Conservation (phyloP, 2,888 invertebrate species). For the Iphiclides podalirius region DNA sequence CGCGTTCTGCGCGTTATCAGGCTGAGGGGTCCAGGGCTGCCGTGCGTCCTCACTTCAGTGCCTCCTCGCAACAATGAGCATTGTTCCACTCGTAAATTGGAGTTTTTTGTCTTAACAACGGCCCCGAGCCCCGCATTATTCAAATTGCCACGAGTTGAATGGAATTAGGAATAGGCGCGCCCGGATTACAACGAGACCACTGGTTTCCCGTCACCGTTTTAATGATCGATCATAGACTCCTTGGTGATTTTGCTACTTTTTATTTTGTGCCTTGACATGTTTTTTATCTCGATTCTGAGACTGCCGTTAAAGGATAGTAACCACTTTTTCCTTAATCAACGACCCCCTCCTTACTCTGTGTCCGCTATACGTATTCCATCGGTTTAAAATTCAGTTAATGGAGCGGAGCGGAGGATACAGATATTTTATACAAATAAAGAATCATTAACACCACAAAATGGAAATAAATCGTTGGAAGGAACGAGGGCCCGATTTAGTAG, state of each 20-base stretch:
- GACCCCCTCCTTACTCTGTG: too few relatives aligned
- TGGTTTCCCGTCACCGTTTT: constrained; percentile 18
- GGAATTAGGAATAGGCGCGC: constrained; percentile 42
- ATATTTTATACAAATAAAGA: constrained; percentile 5
- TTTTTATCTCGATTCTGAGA: too few relatives aligned
- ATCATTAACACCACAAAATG: constrained; percentile 11
- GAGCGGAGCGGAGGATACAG: neutral
- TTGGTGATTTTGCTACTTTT: neutral
- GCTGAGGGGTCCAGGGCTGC: constrained; percentile 38
- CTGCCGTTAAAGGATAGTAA: too few relatives aligned
- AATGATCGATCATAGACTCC: neutral
- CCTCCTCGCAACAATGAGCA: constrained; percentile 53
- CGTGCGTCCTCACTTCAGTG: constrained; percentile 34
- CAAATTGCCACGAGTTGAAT: constrained; percentile 48
- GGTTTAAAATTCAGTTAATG: too few relatives aligned
- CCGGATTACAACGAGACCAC: constrained; percentile 34
- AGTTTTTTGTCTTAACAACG: constrained; percentile 49
- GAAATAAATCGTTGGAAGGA: constrained; percentile 26
- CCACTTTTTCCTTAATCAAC: too few relatives aligned
- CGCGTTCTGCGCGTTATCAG: constrained; percentile 55
- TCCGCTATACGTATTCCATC: too few relatives aligned
- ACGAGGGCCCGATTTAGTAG: constrained; percentile 36
- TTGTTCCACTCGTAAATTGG: constrained; percentile 47
- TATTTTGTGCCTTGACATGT: too few relatives aligned
- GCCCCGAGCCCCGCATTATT: constrained; percentile 53